phyloP scores from a whole-genome alignment of 2,888 invertebrate species.

The Callyntrura guangdongensis region DNA sequence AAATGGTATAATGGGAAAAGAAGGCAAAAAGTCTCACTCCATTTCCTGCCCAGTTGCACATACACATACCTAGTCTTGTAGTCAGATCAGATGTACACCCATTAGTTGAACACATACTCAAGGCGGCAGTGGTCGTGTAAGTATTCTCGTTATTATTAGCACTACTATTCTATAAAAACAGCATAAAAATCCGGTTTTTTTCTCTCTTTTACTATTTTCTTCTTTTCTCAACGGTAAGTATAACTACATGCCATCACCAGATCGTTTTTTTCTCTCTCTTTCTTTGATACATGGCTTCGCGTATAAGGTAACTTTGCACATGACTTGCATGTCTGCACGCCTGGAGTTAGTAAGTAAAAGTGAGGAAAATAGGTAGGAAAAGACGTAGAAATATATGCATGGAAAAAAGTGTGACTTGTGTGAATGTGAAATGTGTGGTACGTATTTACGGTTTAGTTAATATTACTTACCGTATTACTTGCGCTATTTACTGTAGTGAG shows the following conservation, averaged over 20 bases:
- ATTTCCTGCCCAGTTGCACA: constrained; percentile 42
- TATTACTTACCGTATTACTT: constrained; percentile 43
- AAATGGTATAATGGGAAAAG: neutral
- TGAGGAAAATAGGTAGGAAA: too few relatives aligned
- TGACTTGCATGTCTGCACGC: neutral
- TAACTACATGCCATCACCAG: constrained; percentile 29
- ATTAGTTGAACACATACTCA: constrained; percentile 25
- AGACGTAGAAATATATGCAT: neutral
- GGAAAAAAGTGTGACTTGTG: constrained; percentile 52
- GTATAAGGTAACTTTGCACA: too few relatives aligned
- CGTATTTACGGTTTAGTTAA: constrained; percentile 6
- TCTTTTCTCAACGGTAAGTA: neutral
- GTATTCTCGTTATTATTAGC: constrained; percentile 32
- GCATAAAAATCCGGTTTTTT: constrained; percentile 28
- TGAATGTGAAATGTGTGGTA: constrained; percentile 56
- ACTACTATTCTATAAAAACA: constrained; percentile 16
- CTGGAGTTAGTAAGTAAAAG: constrained; percentile 19
- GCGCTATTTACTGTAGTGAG: neutral
- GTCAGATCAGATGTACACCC: constrained; percentile 31
- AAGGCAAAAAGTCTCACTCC: constrained; percentile 50
- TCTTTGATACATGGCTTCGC: neutral
- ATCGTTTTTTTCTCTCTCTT: neutral
- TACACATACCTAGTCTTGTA: constrained; percentile 10
- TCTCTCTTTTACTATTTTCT: neutral
- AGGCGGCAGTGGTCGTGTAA: constrained; percentile 10